phyloP scores from a whole-genome alignment of 2,888 invertebrate species.

The Cerceris ruficornis region DNA sequence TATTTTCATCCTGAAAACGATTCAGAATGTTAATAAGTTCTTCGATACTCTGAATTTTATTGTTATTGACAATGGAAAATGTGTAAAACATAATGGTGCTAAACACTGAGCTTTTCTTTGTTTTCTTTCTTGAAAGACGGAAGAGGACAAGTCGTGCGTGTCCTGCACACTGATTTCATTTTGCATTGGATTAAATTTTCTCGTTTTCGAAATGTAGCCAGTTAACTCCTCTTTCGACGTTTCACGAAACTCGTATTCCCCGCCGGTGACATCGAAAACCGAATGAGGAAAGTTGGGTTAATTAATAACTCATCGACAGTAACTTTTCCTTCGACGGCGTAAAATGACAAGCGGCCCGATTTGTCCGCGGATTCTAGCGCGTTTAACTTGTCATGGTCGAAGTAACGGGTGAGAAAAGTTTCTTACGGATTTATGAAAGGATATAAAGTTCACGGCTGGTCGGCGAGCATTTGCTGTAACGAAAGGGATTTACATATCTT shows the following conservation, averaged over 20 bases:
- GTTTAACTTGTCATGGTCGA: conserved; percentile 20
- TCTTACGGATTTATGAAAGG: conserved; percentile 10
- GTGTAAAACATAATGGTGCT: too few species aligned
- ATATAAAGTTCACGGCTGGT: conserved; percentile 24
- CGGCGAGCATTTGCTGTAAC: conserved; percentile 25
- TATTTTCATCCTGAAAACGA: too few species aligned
- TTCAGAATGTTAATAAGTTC: too few species aligned
- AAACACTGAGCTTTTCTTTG: too few species aligned
- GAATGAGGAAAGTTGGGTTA: conserved; percentile 48
- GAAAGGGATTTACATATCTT: conserved; percentile 28
- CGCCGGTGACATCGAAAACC: conserved; percentile 48
- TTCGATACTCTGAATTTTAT: too few species aligned
- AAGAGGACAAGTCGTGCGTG: too few species aligned
- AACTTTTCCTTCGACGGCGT: conserved; percentile 32
- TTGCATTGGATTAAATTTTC: too few species aligned
- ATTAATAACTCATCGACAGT: conserved; percentile 53
- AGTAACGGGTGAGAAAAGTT: conserved; percentile 32
- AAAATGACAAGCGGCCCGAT: conserved; percentile 40
- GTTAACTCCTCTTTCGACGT: too few species aligned
- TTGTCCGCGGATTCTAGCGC: conserved; percentile 18
- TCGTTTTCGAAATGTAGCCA: too few species aligned
- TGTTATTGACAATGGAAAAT: too few species aligned
- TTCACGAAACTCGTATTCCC: background rate
- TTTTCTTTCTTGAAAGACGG: too few species aligned
- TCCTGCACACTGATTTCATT: too few species aligned